These are phyloP conservation scores for Malurus leucopterus DNA, from an alignment of 2,797 vertebrate genomes.

Conservation along the genomic window DNA sequence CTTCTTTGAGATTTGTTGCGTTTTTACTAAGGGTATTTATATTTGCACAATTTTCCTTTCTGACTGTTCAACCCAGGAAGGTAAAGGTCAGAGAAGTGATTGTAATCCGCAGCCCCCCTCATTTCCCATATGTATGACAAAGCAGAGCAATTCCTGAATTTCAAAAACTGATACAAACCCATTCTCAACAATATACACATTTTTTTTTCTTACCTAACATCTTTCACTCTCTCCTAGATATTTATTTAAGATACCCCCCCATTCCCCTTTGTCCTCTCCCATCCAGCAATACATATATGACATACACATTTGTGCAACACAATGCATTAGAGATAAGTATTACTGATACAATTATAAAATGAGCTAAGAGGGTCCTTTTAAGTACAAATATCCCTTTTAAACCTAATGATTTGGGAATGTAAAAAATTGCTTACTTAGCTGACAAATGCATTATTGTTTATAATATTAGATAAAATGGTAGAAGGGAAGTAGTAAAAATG, in stretches of 20 bases:
- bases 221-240: neutral
- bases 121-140: neutral
- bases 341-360: neutral
- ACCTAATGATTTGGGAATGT: neutral
- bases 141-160: neutral
- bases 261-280: neutral
- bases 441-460: neutral
- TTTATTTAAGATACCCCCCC: neutral
- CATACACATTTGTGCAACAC: neutral
- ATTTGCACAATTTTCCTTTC: slow-evolving; percentile 9
- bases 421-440: neutral
- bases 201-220: neutral
- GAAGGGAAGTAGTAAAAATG: neutral
- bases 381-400: neutral
- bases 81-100: neutral
- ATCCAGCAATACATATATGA: neutral
- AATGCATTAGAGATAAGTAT: neutral
- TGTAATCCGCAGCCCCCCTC: neutral
- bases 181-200: neutral
- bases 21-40: neutral
- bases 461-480: neutral
- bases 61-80: neutral
- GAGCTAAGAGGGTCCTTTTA: neutral
- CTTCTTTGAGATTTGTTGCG: neutral
- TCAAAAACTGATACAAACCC: neutral